Evolutionary conservation across 2,888 invertebrate genomes (phyloP).

Genomic region (Hirtodrosophila histrioides): DNA sequence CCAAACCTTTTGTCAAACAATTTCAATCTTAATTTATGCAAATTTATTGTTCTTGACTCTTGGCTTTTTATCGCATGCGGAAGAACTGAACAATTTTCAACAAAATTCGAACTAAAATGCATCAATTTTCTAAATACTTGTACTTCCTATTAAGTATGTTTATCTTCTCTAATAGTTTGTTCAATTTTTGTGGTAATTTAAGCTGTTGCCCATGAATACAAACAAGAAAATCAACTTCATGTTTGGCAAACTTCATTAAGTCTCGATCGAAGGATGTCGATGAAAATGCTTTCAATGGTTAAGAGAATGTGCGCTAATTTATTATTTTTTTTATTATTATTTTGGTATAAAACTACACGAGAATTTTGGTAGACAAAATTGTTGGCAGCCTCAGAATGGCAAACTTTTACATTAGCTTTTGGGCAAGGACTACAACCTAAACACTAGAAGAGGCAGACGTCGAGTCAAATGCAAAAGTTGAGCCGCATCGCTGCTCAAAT

Average conservation of each 20-base stretch:
- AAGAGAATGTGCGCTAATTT: slow-evolving; percentile 58
- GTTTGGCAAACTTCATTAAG: slow-evolving; percentile 11
- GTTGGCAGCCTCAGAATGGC: slow-evolving; percentile 32
- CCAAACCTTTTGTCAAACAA: slow-evolving; percentile 40
- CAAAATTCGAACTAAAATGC: background rate
- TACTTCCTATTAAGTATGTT: background rate
- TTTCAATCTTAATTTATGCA: slow-evolving; percentile 69
- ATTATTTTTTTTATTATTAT: too few relatives aligned
- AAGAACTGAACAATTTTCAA: slow-evolving; percentile 8
- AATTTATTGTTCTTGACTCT: slow-evolving; percentile 59
- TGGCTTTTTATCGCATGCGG: slow-evolving; percentile 29
- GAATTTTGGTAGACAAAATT: slow-evolving; percentile 49
- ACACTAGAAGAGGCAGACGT: slow-evolving; percentile 28
- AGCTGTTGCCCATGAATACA: slow-evolving; percentile 15
- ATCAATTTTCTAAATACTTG: background rate
- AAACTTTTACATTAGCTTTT: slow-evolving; percentile 69
- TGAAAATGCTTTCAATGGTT: slow-evolving; percentile 24
- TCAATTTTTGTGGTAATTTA: slow-evolving; percentile 37
- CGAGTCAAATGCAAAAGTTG: slow-evolving; percentile 41
- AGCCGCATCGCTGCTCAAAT: slow-evolving; percentile 55
- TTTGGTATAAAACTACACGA: slow-evolving; percentile 27
- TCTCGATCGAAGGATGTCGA: slow-evolving; percentile 13
- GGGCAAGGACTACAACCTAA: slow-evolving; percentile 34
- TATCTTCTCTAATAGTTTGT: slow-evolving; percentile 18
- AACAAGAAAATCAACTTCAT: slow-evolving; percentile 6